Percentiles rank a stretch among this genome's conserved stretches.
Evolutionary conservation across 2,113 vertebrate species (phyloP).

Genomic region (Nothobranchius kuhntae): DNA sequence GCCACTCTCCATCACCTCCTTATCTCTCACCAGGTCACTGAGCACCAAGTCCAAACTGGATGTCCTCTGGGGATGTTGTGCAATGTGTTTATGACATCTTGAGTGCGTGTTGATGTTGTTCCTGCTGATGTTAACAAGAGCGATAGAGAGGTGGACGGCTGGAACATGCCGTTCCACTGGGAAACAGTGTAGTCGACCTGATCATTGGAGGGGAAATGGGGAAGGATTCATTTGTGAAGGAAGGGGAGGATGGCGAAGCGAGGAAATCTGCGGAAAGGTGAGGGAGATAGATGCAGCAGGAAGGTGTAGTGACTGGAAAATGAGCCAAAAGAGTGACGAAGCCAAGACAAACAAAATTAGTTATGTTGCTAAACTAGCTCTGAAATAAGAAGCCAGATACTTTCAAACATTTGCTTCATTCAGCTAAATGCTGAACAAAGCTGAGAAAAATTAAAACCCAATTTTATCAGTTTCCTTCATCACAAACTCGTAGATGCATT

Average conservation of each 20-base stretch:
- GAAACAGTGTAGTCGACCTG: slow-evolving; percentile 44
- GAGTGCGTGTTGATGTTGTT: slow-evolving; percentile 63
- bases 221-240: slow-evolving; percentile 17
- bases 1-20: slow-evolving; percentile 57
- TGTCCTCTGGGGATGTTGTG: slow-evolving; percentile 69
- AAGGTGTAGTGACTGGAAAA: too few relatives aligned
- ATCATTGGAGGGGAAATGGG: slow-evolving; percentile 34
- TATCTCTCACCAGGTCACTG: slow-evolving; percentile 64
- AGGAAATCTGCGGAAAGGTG: slow-evolving; percentile 5
- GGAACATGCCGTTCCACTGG: slow-evolving; percentile 42
- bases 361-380: neutral
- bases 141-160: slow-evolving; percentile 23
- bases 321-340: too few relatives aligned
- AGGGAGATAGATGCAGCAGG: neutral
- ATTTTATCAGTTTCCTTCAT: neutral
- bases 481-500: slow-evolving; percentile 7
- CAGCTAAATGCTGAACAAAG: too few relatives aligned
- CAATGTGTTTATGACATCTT: slow-evolving; percentile 76
- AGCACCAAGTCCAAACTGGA: slow-evolving; percentile 53
- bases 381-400: neutral
- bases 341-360: too few relatives aligned
- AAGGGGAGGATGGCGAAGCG: slow-evolving; percentile 4
- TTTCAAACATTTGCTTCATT: neutral
- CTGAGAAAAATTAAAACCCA: too few relatives aligned
- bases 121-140: slow-evolving; percentile 61